Evolutionary conservation across 2,888 invertebrate species (phyloP).

Genomic region (Yponomeuta cagnagella): DNA sequence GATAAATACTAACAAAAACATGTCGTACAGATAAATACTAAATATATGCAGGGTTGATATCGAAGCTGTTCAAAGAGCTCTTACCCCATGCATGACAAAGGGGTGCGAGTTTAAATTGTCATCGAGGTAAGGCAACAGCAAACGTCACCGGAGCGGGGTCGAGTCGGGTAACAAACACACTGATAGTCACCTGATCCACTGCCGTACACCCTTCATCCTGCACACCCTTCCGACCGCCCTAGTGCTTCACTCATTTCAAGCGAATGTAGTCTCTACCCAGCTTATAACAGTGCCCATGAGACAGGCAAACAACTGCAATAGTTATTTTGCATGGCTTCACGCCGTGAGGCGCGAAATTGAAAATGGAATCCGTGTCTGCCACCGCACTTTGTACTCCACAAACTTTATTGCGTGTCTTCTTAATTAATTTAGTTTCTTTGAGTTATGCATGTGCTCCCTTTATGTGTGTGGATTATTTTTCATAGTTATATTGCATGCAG

Average conservation of each 20-base stretch:
- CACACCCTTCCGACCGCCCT: background rate
- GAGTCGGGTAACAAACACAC: conserved; percentile 23
- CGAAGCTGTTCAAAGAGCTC: conserved; percentile 20
- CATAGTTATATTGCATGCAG: background rate
- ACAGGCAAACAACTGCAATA: background rate
- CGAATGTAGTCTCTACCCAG: background rate
- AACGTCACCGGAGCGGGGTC: conserved; percentile 6
- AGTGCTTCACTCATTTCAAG: background rate
- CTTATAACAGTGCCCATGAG: background rate
- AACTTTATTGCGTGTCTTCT: conserved; percentile 53
- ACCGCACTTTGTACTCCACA: conserved; percentile 42
- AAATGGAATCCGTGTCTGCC: conserved; percentile 28
- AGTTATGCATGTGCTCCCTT: conserved; percentile 17
- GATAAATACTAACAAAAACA: no score
- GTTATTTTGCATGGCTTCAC: conserved; percentile 14
- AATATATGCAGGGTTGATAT: background rate
- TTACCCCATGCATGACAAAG: conserved; percentile 21
- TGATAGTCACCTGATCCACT: conserved; percentile 34
- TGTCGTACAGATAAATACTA: no score
- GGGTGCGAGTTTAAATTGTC: conserved; percentile 37
- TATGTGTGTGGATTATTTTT: background rate
- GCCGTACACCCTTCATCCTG: conserved; percentile 1
- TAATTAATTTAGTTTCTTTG: conserved; percentile 51
- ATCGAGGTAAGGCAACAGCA: conserved; percentile 25
- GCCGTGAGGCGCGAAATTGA: conserved; percentile 26